These are phyloP conservation scores for Clepsis dumicolana DNA, from an alignment of 2,888 invertebrate species.

Conservation along the genomic window DNA sequence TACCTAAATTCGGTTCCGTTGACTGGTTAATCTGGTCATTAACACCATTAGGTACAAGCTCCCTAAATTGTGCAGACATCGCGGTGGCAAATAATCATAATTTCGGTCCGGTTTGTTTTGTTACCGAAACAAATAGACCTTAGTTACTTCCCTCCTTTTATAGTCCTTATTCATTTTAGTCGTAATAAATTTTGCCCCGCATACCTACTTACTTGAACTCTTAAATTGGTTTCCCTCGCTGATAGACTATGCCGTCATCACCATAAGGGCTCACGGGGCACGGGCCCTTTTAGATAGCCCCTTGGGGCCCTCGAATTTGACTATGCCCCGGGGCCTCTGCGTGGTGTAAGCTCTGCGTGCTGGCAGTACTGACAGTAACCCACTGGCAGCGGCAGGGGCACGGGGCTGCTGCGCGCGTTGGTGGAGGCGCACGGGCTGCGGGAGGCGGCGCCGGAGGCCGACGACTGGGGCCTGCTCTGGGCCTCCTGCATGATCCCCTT, in stretches of 20 bases:
- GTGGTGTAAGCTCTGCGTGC: neutral
- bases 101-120: neutral
- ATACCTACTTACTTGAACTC: neutral
- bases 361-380: constrained; percentile 45
- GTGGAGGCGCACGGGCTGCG: constrained; percentile 52
- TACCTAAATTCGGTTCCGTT: neutral
- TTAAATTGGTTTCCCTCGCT: too few species aligned
- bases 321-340: too few species aligned
- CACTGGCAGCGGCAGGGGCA: constrained; percentile 15
- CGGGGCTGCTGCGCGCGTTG: neutral
- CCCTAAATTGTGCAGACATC: too few species aligned
- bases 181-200: neutral
- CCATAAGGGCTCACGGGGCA: too few species aligned
- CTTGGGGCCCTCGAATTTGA: too few species aligned
- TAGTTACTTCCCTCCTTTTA: neutral
- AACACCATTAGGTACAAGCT: too few species aligned
- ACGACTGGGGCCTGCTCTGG: constrained; percentile 55
- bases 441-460: constrained; percentile 44
- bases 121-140: neutral
- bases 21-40: too few species aligned
- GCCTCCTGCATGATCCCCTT: constrained; percentile 48
- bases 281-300: neutral
- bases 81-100: too few species aligned
- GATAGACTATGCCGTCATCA: too few species aligned
- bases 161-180: neutral